Conservation (phyloP, 2,888 invertebrate genomes). For the Chrysodeixis includens region DNA sequence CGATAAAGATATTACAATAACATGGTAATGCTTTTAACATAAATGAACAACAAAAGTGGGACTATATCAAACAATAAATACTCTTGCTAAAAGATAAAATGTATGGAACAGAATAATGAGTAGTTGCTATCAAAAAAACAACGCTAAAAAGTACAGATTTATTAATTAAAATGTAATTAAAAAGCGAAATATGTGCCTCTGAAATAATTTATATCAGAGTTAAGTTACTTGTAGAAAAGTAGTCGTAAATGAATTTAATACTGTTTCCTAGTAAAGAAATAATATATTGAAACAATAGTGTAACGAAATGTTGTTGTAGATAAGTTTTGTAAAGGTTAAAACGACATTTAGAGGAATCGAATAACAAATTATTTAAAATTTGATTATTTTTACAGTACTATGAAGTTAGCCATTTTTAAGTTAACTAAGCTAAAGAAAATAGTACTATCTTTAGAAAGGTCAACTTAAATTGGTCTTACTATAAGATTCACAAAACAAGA, state of each 20-base stretch:
- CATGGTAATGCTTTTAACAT: too few species aligned
- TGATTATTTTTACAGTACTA: too few species aligned
- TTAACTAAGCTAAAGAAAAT: too few species aligned
- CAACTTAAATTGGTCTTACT: too few species aligned
- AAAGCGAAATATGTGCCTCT: slow-evolving; percentile 6
- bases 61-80: too few species aligned
- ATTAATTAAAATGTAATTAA: neutral
- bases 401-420: too few species aligned
- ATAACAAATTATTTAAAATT: too few species aligned
- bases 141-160: neutral
- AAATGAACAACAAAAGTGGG: too few species aligned
- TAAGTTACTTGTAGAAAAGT: neutral
- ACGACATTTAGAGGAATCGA: neutral
- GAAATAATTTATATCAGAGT: neutral
- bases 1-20: neutral
- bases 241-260: neutral
- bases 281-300: neutral
- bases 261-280: slow-evolving; percentile 1
- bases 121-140: neutral
- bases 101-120: neutral
- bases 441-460: too few species aligned
- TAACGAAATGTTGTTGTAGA: neutral
- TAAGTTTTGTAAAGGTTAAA: neutral
- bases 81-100: too few species aligned
- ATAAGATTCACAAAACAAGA: neutral